phyloP scores from a whole-genome alignment of 2,797 vertebrate genomes.

The Threskiornis aethiopicus region DNA sequence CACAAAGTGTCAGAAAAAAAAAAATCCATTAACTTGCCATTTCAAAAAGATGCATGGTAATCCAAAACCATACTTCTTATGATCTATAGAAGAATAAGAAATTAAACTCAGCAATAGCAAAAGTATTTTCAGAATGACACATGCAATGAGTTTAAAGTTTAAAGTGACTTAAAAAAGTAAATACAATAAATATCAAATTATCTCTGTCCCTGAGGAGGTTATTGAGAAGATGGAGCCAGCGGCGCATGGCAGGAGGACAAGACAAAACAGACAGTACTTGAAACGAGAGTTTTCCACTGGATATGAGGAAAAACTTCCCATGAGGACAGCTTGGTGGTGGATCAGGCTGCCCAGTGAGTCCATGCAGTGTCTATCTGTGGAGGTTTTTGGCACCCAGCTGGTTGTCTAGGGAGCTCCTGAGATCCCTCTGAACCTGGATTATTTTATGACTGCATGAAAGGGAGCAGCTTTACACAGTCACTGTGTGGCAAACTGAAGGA shows the following conservation, averaged over 20 bases:
- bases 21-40: not conserved
- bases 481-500: not conserved
- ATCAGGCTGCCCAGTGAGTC: not conserved
- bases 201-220: not conserved
- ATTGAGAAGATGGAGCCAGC: not conserved
- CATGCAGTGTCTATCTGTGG: rapidly evolving
- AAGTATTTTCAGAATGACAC: not conserved
- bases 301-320: not conserved
- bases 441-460: not conserved
- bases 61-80: not conserved
- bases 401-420: not conserved
- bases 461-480: not conserved
- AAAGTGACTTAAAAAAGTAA: not conserved
- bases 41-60: not conserved
- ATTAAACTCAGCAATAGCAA: not conserved
- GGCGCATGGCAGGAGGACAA: not conserved
- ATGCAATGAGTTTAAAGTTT: not conserved
- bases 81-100: not conserved
- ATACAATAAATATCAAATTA: not conserved
- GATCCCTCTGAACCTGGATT: not conserved
- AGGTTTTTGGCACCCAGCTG: not conserved
- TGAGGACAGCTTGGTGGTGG: not conserved
- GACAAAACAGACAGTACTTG: not conserved
- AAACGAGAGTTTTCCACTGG: not conserved
- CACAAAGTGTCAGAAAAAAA: not conserved